A percentile compares a stretch with the other conserved stretches of the same genome.
Evolutionary conservation across 2,797 vertebrate genomes (phyloP).

Genomic region (Lagorchestes hirsutus): DNA sequence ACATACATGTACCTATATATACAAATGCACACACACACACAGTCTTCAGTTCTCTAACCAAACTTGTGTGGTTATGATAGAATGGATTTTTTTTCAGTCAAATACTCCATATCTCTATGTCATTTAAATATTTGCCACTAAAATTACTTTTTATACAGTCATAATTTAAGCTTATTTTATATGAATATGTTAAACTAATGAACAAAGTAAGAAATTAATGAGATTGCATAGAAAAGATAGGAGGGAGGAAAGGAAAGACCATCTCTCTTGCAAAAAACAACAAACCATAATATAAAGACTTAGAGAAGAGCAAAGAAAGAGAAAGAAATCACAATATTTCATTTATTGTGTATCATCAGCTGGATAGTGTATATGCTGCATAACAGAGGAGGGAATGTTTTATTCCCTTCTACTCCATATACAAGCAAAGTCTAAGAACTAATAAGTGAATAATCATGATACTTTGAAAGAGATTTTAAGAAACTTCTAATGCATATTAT

Average conservation of each 20-base stretch:
- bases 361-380: not conserved
- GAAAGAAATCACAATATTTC: not conserved
- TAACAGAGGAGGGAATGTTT: not conserved
- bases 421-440: not conserved
- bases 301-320: not conserved
- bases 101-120: not conserved
- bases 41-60: constrained; percentile 2
- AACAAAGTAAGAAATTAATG: not conserved
- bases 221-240: not conserved
- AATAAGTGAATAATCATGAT: not conserved
- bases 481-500: not conserved
- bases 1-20: not conserved
- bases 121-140: not conserved
- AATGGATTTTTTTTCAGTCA: not conserved
- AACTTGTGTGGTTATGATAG: not conserved
- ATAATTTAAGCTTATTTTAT: constrained; percentile 4
- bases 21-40: no score
- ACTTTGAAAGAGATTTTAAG: not conserved
- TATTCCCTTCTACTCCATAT: not conserved
- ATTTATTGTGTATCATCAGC: not conserved
- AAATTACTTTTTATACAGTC: not conserved
- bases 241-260: not conserved
- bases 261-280: not conserved
- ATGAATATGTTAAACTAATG: constrained; percentile 35
- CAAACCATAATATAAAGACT: not conserved